These are phyloP conservation scores for Congeria kusceri DNA, from an alignment of 2,888 invertebrate species.

Conservation along the genomic window DNA sequence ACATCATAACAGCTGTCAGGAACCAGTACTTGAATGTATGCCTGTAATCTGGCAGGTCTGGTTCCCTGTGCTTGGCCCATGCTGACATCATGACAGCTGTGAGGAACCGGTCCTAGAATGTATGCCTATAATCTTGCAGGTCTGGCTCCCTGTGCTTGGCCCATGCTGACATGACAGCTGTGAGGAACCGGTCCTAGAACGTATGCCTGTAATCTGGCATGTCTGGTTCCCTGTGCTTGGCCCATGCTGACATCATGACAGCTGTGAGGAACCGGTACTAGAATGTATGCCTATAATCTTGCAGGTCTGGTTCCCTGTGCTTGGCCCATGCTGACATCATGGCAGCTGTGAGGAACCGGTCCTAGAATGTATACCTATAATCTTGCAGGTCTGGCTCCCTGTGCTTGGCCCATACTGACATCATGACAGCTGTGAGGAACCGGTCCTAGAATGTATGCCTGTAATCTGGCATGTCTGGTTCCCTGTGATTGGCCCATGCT, in stretches of 20 bases:
- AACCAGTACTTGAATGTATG: constrained; percentile 78
- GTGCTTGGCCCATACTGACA: constrained; percentile 75
- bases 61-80: constrained; percentile 73
- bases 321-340: constrained; percentile 76
- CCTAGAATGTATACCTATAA: constrained; percentile 73
- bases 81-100: constrained; percentile 74
- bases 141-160: constrained; percentile 67
- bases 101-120: constrained; percentile 76
- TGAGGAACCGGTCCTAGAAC: constrained; percentile 78
- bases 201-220: constrained; percentile 7
- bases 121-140: too few relatives aligned
- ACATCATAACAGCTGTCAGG: constrained; percentile 74
- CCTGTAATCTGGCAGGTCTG: background rate
- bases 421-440: constrained; percentile 73
- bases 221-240: constrained; percentile 64
- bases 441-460: constrained; percentile 78
- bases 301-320: constrained; percentile 50
- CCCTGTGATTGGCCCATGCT: constrained; percentile 73
- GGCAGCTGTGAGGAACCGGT: constrained; percentile 75
- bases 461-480: background rate
- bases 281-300: constrained; percentile 51
- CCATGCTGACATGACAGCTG: constrained; percentile 76
- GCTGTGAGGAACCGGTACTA: constrained; percentile 79
- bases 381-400: constrained; percentile 42
- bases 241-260: constrained; percentile 73